Conservation (phyloP, 2,797 vertebrate species). For the Dicrostonyx torquatus region DNA sequence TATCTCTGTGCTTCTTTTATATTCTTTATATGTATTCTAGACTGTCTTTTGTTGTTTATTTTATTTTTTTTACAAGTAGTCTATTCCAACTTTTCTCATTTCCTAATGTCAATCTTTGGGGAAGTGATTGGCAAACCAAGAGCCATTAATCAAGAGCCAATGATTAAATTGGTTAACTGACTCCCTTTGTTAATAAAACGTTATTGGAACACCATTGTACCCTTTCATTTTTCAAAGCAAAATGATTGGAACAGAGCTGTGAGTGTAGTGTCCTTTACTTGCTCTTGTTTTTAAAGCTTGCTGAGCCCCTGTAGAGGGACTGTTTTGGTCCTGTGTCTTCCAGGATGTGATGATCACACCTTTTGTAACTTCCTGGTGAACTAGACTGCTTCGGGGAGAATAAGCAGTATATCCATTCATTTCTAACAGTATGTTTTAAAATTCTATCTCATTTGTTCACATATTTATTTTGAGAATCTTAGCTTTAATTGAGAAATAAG, state of each 20-base stretch:
- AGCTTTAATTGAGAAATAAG: background rate
- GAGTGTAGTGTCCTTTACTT: background rate
- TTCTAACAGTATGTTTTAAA: background rate
- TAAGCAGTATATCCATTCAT: background rate
- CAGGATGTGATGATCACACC: background rate
- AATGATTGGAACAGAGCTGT: background rate
- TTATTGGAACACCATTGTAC: background rate
- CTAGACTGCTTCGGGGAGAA: background rate
- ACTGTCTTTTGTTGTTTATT: background rate
- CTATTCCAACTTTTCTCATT: conserved; percentile 11
- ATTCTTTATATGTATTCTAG: background rate
- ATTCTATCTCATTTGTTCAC: background rate
- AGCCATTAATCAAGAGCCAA: background rate
- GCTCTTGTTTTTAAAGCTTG: background rate
- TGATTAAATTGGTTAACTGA: background rate
- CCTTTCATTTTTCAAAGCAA: background rate
- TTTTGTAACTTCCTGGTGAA: conserved; percentile 28
- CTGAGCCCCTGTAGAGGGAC: background rate
- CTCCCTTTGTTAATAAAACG: conserved; percentile 32
- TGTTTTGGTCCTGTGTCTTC: background rate
- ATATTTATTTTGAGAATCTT: background rate
- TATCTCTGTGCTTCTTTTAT: conserved; percentile 1
- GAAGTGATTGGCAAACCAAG: background rate
- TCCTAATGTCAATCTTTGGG: background rate
- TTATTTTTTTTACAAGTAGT: background rate